A percentile compares a stretch with the other conserved stretches of the same genome.
phyloP scores from a whole-genome alignment of 2,888 invertebrate genomes.

The Buathra laborator region DNA sequence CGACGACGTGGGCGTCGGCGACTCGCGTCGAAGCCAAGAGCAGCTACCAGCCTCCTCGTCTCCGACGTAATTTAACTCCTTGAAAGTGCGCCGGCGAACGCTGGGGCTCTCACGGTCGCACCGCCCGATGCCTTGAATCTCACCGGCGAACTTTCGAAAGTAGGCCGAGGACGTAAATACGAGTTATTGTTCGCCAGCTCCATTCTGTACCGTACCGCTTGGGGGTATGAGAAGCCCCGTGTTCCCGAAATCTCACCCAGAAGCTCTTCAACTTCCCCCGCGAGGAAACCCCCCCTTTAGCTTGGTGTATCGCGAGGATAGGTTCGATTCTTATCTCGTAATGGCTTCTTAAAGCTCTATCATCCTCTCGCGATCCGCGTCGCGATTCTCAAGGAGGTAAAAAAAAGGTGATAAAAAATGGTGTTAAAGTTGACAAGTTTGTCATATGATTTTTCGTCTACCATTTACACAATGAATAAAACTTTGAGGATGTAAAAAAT shows the following conservation, averaged over 20 bases:
- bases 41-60: conserved; percentile 45
- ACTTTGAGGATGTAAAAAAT: neutral
- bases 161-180: conserved; percentile 74
- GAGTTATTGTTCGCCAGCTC: conserved; percentile 72
- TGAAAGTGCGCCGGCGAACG: conserved; percentile 58
- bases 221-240: conserved; percentile 25
- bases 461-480: neutral
- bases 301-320: conserved; percentile 28
- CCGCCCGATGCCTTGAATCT: conserved; percentile 55
- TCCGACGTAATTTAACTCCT: conserved; percentile 70
- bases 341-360: neutral
- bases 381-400: neutral
- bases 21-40: conserved; percentile 45
- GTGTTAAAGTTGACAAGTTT: conserved; percentile 7
- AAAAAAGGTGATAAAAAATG: neutral
- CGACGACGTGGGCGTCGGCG: conserved; percentile 44
- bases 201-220: conserved; percentile 56
- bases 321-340: conserved; percentile 43
- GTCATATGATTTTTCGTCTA: neutral
- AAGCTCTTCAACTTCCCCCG: conserved; percentile 43
- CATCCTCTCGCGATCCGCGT: too few species aligned
- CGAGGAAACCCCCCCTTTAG: conserved; percentile 10
- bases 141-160: conserved; percentile 65
- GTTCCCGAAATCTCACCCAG: conserved; percentile 48
- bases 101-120: conserved; percentile 57